Percentiles rank a stretch among this genome's conserved stretches.
Evolutionary conservation across 2,113 vertebrate species (phyloP).

Genomic region (Sinocyclocheilus anophthalmus): DNA sequence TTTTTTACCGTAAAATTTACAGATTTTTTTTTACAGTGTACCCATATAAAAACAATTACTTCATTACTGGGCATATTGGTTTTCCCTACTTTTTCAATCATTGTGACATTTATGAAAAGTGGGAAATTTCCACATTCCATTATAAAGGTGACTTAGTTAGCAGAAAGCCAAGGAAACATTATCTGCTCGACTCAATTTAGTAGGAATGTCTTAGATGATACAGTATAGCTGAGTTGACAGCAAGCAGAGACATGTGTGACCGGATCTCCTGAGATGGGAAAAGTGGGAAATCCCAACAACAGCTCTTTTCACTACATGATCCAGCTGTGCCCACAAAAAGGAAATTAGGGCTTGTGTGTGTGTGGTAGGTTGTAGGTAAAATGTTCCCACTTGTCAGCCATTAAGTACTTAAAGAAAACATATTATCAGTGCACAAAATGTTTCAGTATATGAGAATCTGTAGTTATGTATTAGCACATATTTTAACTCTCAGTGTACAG

Average conservation of each 20-base stretch:
- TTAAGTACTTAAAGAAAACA: neutral
- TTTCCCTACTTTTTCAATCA: neutral
- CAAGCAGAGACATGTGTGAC: constrained; percentile 43
- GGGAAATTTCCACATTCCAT: neutral
- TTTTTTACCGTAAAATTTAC: no score
- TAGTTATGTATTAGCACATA: neutral
- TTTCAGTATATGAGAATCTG: neutral
- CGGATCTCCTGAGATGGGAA: neutral
- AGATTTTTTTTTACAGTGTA: neutral
- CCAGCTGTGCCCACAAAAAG: neutral
- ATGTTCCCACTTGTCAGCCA: neutral
- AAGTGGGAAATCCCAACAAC: neutral
- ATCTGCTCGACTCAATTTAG: neutral
- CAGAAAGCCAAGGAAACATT: neutral
- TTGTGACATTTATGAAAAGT: neutral
- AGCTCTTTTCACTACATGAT: constrained; percentile 16
- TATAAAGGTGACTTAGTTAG: constrained; percentile 19
- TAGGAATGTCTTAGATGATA: constrained; percentile 43
- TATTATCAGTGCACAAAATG: neutral
- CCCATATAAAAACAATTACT: neutral
- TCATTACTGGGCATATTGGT: neutral
- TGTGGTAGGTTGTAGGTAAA: neutral
- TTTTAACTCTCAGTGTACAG: neutral
- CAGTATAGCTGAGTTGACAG: neutral
- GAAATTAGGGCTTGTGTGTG: neutral